Evolutionary conservation across 2,797 vertebrate species (phyloP).

Genomic region (Okamejei kenojei): DNA sequence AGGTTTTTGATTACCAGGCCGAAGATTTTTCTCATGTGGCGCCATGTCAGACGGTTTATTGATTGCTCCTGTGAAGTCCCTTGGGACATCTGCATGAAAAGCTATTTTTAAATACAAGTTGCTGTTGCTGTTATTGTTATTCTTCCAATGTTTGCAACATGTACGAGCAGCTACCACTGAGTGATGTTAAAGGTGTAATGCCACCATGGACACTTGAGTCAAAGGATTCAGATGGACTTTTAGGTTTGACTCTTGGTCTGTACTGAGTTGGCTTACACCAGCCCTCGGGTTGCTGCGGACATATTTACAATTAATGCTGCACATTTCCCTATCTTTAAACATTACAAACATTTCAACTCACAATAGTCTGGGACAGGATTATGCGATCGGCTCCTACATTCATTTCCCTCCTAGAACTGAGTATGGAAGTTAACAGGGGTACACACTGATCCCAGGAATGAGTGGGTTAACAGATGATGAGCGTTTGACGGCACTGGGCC

Average conservation of each 20-base stretch:
- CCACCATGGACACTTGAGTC: too few relatives aligned
- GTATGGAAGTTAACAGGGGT: not conserved
- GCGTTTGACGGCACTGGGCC: too few relatives aligned
- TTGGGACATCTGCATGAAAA: not conserved
- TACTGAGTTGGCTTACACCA: not conserved
- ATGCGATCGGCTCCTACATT: not conserved
- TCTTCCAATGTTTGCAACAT: not conserved
- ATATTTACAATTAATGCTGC: not conserved
- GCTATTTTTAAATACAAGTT: not conserved
- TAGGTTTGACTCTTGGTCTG: not conserved
- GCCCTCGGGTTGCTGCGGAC: not conserved
- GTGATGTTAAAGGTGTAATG: not conserved
- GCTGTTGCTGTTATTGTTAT: not conserved
- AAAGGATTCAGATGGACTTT: not conserved
- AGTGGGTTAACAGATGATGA: too few relatives aligned
- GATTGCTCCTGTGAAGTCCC: not conserved
- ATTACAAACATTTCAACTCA: not conserved
- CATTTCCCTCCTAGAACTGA: not conserved
- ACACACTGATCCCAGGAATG: too few relatives aligned
- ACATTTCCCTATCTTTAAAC: not conserved
- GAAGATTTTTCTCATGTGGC: not conserved
- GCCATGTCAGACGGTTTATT: not conserved
- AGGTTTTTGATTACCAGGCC: not conserved
- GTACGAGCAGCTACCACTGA: not conserved
- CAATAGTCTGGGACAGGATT: not conserved